phyloP scores from a whole-genome alignment of 1,140 invertebrate species.

The Papilio helenus region DNA sequence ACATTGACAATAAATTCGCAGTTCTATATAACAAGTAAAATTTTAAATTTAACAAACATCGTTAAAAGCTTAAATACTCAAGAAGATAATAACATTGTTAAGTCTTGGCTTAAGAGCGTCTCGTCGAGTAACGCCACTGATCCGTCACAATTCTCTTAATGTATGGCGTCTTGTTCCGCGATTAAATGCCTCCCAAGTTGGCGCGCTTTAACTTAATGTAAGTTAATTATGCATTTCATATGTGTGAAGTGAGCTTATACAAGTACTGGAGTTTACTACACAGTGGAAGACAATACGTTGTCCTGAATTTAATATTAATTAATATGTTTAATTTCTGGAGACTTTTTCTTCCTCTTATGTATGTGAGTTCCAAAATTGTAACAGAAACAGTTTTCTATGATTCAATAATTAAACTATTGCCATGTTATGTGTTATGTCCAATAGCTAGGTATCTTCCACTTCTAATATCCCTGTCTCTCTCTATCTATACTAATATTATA shows the following conservation, averaged over 20 bases:
- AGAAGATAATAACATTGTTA: slow-evolving; percentile 5
- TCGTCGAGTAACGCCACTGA: background rate
- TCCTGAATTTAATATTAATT: too few species aligned
- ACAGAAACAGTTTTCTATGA: too few species aligned
- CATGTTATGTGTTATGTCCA: too few species aligned
- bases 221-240: slow-evolving; percentile 17
- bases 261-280: background rate
- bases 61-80: background rate
- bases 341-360: too few species aligned
- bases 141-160: slow-evolving; percentile 20
- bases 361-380: too few species aligned
- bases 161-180: slow-evolving; percentile 9
- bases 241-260: background rate
- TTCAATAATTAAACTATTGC: too few species aligned
- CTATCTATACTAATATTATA: too few species aligned
- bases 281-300: background rate
- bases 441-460: too few species aligned
- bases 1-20: too few species aligned
- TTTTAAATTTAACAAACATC: background rate
- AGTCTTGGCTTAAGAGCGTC: background rate
- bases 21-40: too few species aligned
- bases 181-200: background rate
- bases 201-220: background rate
- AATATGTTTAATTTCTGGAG: too few species aligned
- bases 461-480: too few species aligned